A percentile compares a stretch with the other conserved stretches of the same genome.
Conservation (phyloP, 2,113 vertebrate species). For the Thamnophis sirtalis region DNA sequence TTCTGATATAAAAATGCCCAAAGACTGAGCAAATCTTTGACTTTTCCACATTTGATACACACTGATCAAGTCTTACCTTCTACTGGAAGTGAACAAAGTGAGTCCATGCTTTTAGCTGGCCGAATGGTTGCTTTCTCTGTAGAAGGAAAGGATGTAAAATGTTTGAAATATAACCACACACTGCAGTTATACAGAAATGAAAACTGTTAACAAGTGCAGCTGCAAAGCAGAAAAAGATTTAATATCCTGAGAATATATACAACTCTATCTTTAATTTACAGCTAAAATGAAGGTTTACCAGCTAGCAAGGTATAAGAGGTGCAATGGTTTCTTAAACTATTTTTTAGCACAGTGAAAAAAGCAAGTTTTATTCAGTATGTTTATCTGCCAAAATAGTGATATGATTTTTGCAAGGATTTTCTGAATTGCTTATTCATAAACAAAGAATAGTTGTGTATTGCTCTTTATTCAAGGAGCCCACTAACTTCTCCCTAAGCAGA, state of each 20-base stretch:
- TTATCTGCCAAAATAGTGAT: background rate
- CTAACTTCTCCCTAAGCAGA: background rate
- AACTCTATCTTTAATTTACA: background rate
- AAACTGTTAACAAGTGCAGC: background rate
- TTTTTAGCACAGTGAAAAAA: background rate
- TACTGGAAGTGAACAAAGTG: conserved; percentile 86
- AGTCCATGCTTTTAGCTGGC: conserved; percentile 97
- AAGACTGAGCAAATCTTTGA: background rate
- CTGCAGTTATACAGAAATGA: background rate
- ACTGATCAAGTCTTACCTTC: conserved; percentile 74
- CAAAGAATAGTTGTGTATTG: background rate
- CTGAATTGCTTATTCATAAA: background rate
- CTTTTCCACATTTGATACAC: background rate
- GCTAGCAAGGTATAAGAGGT: background rate
- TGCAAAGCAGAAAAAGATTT: background rate
- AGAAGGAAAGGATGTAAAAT: conserved; percentile 42
- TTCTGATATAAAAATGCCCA: background rate
- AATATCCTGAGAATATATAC: background rate
- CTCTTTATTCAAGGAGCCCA: background rate
- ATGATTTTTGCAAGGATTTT: background rate
- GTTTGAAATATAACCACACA: conserved; percentile 1
- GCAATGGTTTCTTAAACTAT: background rate
- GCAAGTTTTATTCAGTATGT: background rate
- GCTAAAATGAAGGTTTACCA: background rate
- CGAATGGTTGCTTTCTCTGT: conserved; percentile 90